These are phyloP conservation scores for Camptogramma bilineatum DNA, from an alignment of 2,888 invertebrate genomes.

Conservation along the genomic window DNA sequence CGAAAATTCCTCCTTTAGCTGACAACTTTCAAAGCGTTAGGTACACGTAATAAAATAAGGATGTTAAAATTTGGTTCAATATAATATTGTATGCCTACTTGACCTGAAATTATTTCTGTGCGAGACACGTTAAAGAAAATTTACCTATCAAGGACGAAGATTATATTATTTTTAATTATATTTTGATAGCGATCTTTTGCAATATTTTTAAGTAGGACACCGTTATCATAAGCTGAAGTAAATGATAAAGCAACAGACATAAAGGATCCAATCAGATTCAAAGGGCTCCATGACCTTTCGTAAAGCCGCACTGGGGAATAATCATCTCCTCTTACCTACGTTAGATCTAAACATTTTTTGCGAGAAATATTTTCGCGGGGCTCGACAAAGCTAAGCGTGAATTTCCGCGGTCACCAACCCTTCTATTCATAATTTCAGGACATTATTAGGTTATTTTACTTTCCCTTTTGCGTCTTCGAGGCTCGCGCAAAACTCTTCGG, in stretches of 20 bases:
- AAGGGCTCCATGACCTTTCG: slow-evolving; percentile 33
- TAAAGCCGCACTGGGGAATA: slow-evolving; percentile 32
- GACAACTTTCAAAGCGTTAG: too few species aligned
- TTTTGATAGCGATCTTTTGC: slow-evolving; percentile 12
- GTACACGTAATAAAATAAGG: too few species aligned
- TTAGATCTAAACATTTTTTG: slow-evolving; percentile 33
- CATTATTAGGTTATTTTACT: slow-evolving; percentile 40
- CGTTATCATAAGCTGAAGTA: slow-evolving; percentile 21
- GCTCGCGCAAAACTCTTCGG: slow-evolving; percentile 19
- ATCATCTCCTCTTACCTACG: slow-evolving; percentile 25
- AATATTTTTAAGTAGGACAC: slow-evolving; percentile 12
- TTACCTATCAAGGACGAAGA: neutral
- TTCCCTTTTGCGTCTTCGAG: slow-evolving; percentile 23
- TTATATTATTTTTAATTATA: neutral
- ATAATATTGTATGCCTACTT: too few species aligned
- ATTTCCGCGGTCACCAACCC: slow-evolving; percentile 38
- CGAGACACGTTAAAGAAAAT: neutral
- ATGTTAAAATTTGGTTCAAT: too few species aligned
- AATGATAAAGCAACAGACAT: slow-evolving; percentile 28
- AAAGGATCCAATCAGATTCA: slow-evolving; percentile 33
- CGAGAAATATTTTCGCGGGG: slow-evolving; percentile 28
- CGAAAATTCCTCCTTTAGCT: too few species aligned
- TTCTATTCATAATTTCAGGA: slow-evolving; percentile 38
- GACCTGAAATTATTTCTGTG: neutral
- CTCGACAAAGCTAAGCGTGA: slow-evolving; percentile 29